phyloP scores from a whole-genome alignment of 1,140 invertebrate genomes.

The Pseudoatta argentina region DNA sequence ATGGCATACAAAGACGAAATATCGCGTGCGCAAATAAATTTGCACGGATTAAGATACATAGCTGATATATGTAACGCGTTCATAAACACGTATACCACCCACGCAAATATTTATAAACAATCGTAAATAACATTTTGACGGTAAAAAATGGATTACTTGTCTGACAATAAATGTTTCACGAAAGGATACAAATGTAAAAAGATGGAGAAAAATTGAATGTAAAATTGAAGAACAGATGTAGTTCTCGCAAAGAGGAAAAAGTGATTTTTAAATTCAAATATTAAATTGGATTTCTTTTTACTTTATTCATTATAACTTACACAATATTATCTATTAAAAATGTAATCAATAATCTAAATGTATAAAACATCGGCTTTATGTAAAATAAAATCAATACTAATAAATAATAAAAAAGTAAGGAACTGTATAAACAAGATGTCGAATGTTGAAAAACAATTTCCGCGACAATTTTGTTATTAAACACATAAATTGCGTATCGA shows the following conservation, averaged over 20 bases:
- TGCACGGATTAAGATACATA: neutral
- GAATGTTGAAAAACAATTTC: neutral
- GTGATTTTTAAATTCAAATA: neutral
- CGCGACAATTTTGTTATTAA: conserved; percentile 10
- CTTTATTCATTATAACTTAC: neutral
- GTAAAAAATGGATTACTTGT: neutral
- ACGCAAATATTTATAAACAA: conserved; percentile 45
- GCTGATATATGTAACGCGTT: neutral
- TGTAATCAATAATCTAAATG: conserved; percentile 14
- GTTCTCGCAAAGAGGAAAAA: neutral
- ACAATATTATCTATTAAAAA: neutral
- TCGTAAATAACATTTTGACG: conserved; percentile 25
- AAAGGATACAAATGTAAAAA: neutral
- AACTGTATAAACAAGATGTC: neutral
- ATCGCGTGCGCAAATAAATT: neutral
- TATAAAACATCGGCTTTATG: conserved; percentile 20
- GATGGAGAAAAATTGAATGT: neutral
- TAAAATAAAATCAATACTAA: neutral
- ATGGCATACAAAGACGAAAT: neutral
- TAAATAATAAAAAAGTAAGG: conserved; percentile 16
- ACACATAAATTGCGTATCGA: neutral
- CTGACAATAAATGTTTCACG: neutral
- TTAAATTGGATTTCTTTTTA: neutral
- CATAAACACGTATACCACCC: neutral
- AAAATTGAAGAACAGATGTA: neutral